These are phyloP conservation scores for Melieria picta DNA, from an alignment of 2,888 invertebrate genomes.

Conservation along the genomic window DNA sequence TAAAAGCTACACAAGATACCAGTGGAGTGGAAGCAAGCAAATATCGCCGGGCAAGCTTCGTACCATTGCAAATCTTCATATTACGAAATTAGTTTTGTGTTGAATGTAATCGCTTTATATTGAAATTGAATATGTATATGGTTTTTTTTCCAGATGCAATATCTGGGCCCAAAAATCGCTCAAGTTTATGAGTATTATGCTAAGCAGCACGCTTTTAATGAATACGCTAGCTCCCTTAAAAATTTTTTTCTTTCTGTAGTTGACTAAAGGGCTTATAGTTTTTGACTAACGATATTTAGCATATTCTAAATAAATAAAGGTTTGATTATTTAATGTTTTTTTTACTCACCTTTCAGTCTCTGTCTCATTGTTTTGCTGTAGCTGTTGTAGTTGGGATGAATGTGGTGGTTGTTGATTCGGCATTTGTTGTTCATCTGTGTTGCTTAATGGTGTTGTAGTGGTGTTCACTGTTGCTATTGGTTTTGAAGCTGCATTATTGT, in stretches of 20 bases:
- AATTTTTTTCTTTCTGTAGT: neutral
- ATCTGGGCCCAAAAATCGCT: neutral
- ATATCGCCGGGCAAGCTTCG: too few relatives aligned
- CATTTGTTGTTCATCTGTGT: slow-evolving; percentile 48
- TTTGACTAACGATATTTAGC: neutral
- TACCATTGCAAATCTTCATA: too few relatives aligned
- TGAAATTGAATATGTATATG: too few relatives aligned
- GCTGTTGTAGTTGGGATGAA: slow-evolving; percentile 40
- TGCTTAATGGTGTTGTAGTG: slow-evolving; percentile 45
- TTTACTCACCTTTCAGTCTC: slow-evolving; percentile 66
- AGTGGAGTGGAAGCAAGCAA: too few relatives aligned
- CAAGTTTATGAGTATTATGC: neutral
- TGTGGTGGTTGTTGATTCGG: slow-evolving; percentile 46
- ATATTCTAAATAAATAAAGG: neutral
- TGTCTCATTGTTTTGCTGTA: slow-evolving; percentile 58
- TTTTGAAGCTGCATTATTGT: slow-evolving; percentile 50
- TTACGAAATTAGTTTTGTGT: too few relatives aligned
- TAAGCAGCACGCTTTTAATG: neutral
- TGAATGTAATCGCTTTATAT: too few relatives aligned
- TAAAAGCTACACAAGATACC: too few relatives aligned
- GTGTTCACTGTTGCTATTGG: slow-evolving; percentile 41
- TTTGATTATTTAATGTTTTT: neutral
- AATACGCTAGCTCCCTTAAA: neutral
- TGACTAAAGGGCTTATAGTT: neutral
- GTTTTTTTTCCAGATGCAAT: neutral